A percentile compares a stretch with the other conserved stretches of the same genome.
Conservation (phyloP, 2,797 vertebrate species). For the Platalea minor region DNA sequence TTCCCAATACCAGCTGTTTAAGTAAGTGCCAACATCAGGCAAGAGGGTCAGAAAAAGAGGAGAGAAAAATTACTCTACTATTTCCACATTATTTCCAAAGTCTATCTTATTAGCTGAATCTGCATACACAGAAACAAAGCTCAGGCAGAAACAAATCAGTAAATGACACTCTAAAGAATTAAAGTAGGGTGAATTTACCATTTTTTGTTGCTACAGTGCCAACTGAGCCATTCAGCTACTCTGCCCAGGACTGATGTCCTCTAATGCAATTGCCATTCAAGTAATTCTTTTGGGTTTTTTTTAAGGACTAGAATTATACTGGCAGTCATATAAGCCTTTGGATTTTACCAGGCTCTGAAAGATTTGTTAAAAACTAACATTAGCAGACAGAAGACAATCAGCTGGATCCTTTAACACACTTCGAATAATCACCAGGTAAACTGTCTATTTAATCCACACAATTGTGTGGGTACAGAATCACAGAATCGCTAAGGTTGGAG, state of each 20-base stretch:
- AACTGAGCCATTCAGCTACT: neutral
- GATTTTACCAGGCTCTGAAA: neutral
- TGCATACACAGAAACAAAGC: slow-evolving; percentile 6
- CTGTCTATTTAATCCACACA: neutral
- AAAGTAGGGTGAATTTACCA: neutral
- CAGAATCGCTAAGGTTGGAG: too few species aligned
- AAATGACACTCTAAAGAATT: slow-evolving; percentile 3
- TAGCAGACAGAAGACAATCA: neutral
- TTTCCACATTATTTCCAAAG: neutral
- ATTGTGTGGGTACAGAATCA: neutral
- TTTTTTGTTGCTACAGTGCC: neutral
- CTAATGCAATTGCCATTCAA: neutral
- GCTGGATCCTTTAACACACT: neutral
- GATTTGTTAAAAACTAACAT: neutral
- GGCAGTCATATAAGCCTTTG: neutral
- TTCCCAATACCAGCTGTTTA: neutral
- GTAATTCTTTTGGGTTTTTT: neutral
- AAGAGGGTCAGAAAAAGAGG: neutral
- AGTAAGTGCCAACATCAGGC: neutral
- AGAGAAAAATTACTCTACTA: neutral
- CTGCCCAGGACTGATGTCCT: neutral
- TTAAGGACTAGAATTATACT: neutral
- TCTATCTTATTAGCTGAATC: neutral
- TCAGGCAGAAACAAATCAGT: neutral
- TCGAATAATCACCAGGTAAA: neutral